A percentile compares a stretch with the other conserved stretches of the same genome.
These are phyloP conservation scores for Anas platyrhynchos DNA, from an alignment of 2,113 vertebrate species.

Conservation along the genomic window DNA sequence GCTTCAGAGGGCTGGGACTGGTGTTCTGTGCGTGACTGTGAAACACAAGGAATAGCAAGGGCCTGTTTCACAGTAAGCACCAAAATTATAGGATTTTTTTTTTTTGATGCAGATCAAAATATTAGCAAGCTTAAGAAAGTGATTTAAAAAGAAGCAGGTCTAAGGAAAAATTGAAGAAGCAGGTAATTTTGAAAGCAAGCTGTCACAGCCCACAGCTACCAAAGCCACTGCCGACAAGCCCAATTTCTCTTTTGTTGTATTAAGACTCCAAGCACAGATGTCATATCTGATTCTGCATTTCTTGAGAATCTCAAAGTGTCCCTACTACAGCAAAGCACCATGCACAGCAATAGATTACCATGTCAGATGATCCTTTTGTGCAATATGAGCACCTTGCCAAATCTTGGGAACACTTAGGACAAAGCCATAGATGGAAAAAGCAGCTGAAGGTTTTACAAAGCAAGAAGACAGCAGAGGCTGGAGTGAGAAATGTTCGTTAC, in stretches of 20 bases:
- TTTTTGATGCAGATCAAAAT: not conserved
- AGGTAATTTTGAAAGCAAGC: not conserved
- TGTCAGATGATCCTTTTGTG: conserved; percentile 4
- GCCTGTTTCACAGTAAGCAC: not conserved
- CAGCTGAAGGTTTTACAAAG: conserved; percentile 38
- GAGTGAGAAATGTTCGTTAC: not conserved
- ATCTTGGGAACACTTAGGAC: conserved; percentile 57
- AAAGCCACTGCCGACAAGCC: not conserved
- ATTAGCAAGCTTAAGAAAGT: not conserved
- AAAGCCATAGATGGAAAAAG: conserved; percentile 64
- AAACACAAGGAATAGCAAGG: not conserved
- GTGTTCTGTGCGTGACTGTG: not conserved
- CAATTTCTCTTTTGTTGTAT: not conserved
- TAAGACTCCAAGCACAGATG: not conserved
- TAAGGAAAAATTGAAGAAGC: not conserved
- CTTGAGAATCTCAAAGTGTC: not conserved
- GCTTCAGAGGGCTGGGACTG: not conserved
- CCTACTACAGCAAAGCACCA: not conserved
- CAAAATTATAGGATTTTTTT: not conserved
- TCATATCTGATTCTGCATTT: not conserved
- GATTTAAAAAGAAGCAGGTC: not conserved
- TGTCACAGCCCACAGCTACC: not conserved
- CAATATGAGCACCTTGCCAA: conserved; percentile 56
- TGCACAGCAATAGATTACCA: not conserved
- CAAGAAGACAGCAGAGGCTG: conserved; percentile 29